Conservation (phyloP, 2,113 vertebrate genomes). For the Podarcis raffonei region DNA sequence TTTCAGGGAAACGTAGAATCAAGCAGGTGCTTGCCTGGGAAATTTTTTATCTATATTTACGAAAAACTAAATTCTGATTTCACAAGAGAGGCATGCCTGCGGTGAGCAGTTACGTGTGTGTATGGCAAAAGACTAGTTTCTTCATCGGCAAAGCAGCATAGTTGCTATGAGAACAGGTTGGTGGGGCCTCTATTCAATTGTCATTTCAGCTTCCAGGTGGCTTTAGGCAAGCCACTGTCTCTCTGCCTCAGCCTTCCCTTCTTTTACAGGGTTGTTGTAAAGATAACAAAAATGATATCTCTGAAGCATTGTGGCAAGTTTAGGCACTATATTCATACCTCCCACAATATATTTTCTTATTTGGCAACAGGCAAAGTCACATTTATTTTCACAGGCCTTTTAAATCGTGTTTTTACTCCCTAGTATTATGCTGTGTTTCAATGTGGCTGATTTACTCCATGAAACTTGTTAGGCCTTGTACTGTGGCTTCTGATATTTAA, state of each 20-base stretch:
- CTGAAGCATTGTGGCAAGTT: not conserved
- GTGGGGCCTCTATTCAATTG: not conserved
- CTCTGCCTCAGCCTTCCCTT: not conserved
- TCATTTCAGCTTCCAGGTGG: not conserved
- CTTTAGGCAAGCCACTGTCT: not conserved
- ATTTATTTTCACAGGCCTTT: no score
- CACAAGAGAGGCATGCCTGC: not conserved
- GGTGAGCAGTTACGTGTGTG: not conserved
- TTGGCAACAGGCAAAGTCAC: no score
- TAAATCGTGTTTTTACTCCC: no score
- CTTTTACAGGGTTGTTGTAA: not conserved
- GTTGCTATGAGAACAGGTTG: not conserved
- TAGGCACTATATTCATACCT: not conserved
- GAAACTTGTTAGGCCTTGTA: no score
- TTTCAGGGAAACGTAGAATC: not conserved
- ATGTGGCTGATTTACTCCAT: not conserved
- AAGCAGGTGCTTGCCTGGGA: not conserved
- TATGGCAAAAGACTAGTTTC: not conserved
- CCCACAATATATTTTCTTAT: no score
- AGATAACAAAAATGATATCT: not conserved
- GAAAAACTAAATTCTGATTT: not conserved
- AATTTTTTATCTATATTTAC: no score
- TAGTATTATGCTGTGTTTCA: not conserved
- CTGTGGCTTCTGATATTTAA: no score
- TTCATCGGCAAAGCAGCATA: not conserved